A percentile compares a stretch with the other conserved stretches of the same genome.
Evolutionary conservation across 2,113 vertebrate species (phyloP).

Genomic region (Riparia riparia): DNA sequence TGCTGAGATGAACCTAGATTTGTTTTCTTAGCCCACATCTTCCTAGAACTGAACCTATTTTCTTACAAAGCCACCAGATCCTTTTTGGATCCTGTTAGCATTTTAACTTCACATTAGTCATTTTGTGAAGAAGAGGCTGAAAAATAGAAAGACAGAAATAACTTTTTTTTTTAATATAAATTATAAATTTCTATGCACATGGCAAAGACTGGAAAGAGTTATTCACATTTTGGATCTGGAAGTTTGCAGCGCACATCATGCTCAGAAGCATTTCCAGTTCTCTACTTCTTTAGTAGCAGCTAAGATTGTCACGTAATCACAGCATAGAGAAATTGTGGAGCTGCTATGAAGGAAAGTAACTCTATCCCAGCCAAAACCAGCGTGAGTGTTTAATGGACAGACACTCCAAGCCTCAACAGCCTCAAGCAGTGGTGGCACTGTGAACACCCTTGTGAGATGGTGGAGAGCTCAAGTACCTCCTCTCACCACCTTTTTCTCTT

Average conservation of each 20-base stretch:
- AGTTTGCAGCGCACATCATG: not conserved
- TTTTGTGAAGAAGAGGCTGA: not conserved
- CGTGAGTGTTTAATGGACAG: not conserved
- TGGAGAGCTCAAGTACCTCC: not conserved
- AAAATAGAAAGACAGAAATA: not conserved
- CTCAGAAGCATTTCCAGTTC: not conserved
- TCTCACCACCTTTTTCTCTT: not conserved
- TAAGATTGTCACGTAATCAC: not conserved
- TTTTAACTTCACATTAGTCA: not conserved
- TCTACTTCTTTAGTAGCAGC: not conserved
- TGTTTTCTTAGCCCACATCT: conserved; percentile 61
- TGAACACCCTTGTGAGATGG: not conserved
- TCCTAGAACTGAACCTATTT: conserved; percentile 64
- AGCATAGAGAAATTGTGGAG: not conserved
- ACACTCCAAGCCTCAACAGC: not conserved
- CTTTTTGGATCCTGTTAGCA: not conserved
- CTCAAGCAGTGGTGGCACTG: not conserved
- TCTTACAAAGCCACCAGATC: conserved; percentile 32
- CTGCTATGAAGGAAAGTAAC: not conserved
- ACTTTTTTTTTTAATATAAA: not conserved
- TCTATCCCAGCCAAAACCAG: not conserved
- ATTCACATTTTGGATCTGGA: not conserved
- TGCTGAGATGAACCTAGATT: conserved; percentile 50
- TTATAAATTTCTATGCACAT: not conserved
- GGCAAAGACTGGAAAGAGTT: not conserved